phyloP scores from a whole-genome alignment of 2,888 invertebrate species.

The Drosophila diplacantha region DNA sequence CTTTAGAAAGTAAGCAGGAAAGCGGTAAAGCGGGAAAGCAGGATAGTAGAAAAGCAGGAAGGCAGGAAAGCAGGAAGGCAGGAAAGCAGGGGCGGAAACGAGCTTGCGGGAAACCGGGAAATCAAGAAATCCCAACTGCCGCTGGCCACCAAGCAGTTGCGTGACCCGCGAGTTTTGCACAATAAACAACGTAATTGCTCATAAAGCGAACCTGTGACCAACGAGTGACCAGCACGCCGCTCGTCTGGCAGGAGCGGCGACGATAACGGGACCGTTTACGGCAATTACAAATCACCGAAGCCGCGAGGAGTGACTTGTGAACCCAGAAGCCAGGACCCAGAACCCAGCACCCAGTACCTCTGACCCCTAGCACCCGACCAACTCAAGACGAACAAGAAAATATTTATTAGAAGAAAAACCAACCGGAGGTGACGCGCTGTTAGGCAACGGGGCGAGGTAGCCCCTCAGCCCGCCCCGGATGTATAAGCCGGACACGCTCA shows the following conservation, averaged over 20 bases:
- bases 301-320: constrained; percentile 13
- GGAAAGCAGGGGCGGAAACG: constrained; percentile 4
- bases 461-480: constrained; percentile 66
- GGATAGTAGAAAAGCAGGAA: not conserved
- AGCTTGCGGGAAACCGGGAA: constrained; percentile 1
- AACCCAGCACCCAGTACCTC: too few species aligned
- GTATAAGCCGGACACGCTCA: constrained; percentile 77
- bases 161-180: constrained; percentile 61
- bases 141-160: constrained; percentile 34
- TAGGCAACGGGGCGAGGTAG: constrained; percentile 6
- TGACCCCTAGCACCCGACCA: not conserved
- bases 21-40: constrained; percentile 9
- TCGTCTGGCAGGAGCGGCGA: not conserved
- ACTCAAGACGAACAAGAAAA: not conserved
- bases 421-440: constrained; percentile 16
- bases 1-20: not conserved
- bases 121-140: constrained; percentile 9
- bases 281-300: constrained; percentile 51
- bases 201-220: constrained; percentile 41
- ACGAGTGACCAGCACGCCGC: constrained; percentile 4
- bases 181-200: constrained; percentile 72
- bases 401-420: too few species aligned
- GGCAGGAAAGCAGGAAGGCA: not conserved
- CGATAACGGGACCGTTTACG: constrained; percentile 53
- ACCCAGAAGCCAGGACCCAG: not conserved